A percentile compares a stretch with the other conserved stretches of the same genome.
phyloP scores from a whole-genome alignment of 2,888 invertebrate genomes.

The Apodemia duryi region DNA sequence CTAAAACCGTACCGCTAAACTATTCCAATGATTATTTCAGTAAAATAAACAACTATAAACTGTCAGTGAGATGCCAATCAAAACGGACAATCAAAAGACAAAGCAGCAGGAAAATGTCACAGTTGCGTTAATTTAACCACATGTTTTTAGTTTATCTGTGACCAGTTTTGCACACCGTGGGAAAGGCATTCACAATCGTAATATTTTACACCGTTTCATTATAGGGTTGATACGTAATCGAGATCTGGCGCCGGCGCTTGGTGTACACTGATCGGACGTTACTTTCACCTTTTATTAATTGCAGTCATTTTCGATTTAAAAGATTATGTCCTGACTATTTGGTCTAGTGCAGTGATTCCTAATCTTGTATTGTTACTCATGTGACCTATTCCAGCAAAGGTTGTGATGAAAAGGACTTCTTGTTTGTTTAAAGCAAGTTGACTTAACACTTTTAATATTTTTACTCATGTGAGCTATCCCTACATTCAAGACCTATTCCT shows the following conservation, averaged over 20 bases:
- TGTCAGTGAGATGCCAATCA: conserved; percentile 1
- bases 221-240: conserved; percentile 8
- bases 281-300: conserved; percentile 14
- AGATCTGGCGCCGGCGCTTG: conserved; percentile 9
- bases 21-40: background rate
- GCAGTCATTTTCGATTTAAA: background rate
- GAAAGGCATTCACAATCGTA: conserved; percentile 52
- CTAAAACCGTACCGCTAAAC: too few species aligned
- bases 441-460: too few species aligned
- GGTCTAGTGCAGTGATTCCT: too few species aligned
- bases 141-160: conserved; percentile 51
- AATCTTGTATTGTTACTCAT: too few species aligned
- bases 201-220: conserved; percentile 17
- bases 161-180: conserved; percentile 76
- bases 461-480: too few species aligned
- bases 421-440: too few species aligned
- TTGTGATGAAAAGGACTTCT: too few species aligned
- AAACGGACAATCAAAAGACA: conserved; percentile 11
- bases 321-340: background rate
- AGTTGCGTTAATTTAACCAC: conserved; percentile 68
- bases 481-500: too few species aligned
- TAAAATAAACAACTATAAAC: background rate
- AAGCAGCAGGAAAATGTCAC: conserved; percentile 74
- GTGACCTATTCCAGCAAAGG: too few species aligned
- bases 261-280: background rate